Conservation (phyloP, 2,113 vertebrate genomes). For the Pachycephala philippinensis region DNA sequence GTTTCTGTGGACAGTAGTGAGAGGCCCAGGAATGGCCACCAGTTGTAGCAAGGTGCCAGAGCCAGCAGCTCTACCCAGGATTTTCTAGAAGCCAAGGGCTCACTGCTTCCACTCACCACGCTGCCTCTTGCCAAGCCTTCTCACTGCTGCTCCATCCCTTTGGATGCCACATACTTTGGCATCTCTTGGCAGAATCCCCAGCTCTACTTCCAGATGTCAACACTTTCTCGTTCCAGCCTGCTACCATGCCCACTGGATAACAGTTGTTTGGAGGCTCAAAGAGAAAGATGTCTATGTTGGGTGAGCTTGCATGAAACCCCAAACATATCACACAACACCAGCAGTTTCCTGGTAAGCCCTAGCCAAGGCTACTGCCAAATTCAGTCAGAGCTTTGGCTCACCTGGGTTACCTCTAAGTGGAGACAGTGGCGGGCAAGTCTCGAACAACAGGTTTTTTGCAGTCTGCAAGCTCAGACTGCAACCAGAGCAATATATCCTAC, state of each 20-base stretch:
- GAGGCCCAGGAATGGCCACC: not conserved
- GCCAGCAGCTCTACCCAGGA: not conserved
- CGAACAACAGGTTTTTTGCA: not conserved
- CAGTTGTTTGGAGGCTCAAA: not conserved
- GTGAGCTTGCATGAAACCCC: not conserved
- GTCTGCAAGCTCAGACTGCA: not conserved
- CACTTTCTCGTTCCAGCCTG: not conserved
- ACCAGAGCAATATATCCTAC: not conserved
- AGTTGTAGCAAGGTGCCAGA: not conserved
- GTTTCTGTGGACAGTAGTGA: not conserved
- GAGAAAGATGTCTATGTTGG: fast-evolving
- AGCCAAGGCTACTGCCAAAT: not conserved
- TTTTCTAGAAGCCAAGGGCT: not conserved
- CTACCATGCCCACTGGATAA: not conserved
- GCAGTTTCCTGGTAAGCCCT: not conserved
- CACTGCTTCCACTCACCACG: not conserved
- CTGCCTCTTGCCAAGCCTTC: not conserved
- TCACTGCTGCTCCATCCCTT: not conserved
- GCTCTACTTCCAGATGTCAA: not conserved
- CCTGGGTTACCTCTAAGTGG: not conserved
- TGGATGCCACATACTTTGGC: not conserved
- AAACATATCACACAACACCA: not conserved
- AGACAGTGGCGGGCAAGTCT: not conserved
- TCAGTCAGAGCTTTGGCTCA: not conserved
- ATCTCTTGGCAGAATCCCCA: not conserved